A percentile compares a stretch with the other conserved stretches of the same genome.
phyloP scores from a whole-genome alignment of 2,888 invertebrate species.

The Cremastobaeus sp. region DNA sequence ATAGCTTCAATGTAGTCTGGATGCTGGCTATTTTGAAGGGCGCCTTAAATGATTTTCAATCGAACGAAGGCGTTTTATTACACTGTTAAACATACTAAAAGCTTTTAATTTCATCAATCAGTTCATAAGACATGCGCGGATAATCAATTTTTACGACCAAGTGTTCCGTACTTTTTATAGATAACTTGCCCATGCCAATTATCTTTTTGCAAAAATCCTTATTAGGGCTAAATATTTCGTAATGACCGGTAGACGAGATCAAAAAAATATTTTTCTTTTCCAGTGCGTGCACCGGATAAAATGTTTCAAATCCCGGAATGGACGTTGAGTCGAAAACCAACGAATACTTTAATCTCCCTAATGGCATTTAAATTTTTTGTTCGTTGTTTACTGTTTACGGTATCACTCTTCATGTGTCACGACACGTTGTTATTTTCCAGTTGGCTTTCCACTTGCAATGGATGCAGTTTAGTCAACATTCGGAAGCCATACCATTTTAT shows the following conservation, averaged over 20 bases:
- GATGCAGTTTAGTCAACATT: constrained; percentile 78
- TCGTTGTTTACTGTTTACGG: constrained; percentile 53
- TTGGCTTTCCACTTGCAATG: constrained; percentile 78
- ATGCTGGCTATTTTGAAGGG: constrained; percentile 43
- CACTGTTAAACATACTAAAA: constrained; percentile 57
- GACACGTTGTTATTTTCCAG: constrained; percentile 76
- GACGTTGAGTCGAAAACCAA: constrained; percentile 32
- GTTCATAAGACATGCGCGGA: too few relatives aligned
- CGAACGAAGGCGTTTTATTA: constrained; percentile 59
- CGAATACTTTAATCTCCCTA: constrained; percentile 47
- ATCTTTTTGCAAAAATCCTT: too few relatives aligned
- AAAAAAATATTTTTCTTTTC: too few relatives aligned
- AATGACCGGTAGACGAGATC: too few relatives aligned
- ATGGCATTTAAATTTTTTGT: constrained; percentile 42
- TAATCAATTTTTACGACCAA: too few relatives aligned
- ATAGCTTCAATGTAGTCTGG: constrained; percentile 73
- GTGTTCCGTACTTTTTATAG: too few relatives aligned
- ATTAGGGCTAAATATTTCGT: too few relatives aligned
- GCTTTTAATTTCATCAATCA: too few relatives aligned
- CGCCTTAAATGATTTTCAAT: constrained; percentile 54
- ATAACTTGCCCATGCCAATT: too few relatives aligned
- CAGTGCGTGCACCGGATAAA: too few relatives aligned
- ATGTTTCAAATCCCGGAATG: too few relatives aligned
- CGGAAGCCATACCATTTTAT: constrained; percentile 78
- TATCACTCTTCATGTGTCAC: constrained; percentile 67